Base-by-base conservation (phyloP, 2,113 vertebrate genomes). In the Cryptoleucopteryx plumbea region DNA sequence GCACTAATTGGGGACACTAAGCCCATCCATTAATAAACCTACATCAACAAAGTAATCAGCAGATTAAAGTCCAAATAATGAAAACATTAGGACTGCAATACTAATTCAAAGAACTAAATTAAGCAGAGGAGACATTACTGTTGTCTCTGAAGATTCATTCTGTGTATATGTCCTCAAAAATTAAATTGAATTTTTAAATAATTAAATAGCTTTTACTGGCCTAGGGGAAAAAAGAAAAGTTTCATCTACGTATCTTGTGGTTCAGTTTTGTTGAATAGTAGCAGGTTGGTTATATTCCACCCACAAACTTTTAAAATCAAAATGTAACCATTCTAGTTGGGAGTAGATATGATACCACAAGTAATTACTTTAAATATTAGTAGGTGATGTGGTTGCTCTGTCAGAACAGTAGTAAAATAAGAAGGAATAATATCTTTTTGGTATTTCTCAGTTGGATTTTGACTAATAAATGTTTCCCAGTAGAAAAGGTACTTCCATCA, bases 1-100 rank as follows among this genome's bases (percentile, higher is more conserved):
- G 38, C 67, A 91, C 50, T 96, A 97, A 95, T n/a, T 84, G 93
- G 50, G 62, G 72, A 56, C 79, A 67, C 83, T 88, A 79, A 95
- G 23, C 38, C 27, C 58, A 67, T 80, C 67, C 50, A 42, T 87
- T 97, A 82, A 94, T 94, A 94, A 95, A 85, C 27, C 18, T 73
- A 43, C 1, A 27, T 87, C 82, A 88, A 73, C 77, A 80, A 93
- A 91, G 68, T 80, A 96, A 91, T 95, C 78, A 82, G 71, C 17
- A 91, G 92, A 92, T 95, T 95, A 62, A 96, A 93, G 88, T 56
- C 74, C 66, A 82, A 93, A 94, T 93, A 97, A 96, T 88, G 93
- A 96, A 97, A 92, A 93, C 72, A 84, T 91, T 92, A 94, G 86
- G 90, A 91, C 26, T 63, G 58, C 43, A 82, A 59, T 94, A 58